Evolutionary conservation across 2,113 vertebrate genomes (phyloP).

Genomic region (Diphyllodes magnificus): DNA sequence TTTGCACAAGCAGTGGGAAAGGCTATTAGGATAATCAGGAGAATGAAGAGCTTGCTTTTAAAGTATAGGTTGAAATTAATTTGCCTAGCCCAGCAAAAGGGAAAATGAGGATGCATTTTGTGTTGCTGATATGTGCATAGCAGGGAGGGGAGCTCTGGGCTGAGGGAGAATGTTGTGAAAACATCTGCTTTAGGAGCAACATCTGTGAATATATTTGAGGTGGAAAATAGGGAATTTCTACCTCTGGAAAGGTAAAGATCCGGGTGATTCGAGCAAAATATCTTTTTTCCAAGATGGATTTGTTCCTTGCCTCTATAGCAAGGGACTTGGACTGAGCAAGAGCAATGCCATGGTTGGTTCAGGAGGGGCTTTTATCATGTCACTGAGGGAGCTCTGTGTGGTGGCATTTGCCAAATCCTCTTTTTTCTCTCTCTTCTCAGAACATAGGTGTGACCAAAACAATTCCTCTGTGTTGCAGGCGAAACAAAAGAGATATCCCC

Average conservation of each 20-base stretch:
- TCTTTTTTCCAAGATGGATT: neutral
- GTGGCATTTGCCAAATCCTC: neutral
- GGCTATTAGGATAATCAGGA: constrained; percentile 30
- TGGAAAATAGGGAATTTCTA: neutral
- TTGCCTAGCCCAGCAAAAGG: constrained; percentile 8
- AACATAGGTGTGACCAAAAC: neutral
- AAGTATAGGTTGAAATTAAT: constrained; percentile 22
- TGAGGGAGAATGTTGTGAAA: neutral
- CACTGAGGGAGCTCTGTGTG: neutral
- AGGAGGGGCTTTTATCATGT: neutral
- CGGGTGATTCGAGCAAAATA: neutral
- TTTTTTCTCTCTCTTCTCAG: neutral
- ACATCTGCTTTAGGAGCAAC: neutral
- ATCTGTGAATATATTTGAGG: neutral
- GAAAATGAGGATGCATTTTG: neutral
- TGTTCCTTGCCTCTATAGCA: neutral
- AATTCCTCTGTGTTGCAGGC: no score
- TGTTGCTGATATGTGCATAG: neutral
- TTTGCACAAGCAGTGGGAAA: neutral
- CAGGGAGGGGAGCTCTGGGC: neutral
- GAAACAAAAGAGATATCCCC: neutral
- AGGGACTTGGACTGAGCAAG: neutral
- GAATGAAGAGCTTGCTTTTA: constrained; percentile 6
- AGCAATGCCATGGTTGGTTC: neutral
- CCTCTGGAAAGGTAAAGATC: neutral